Conservation (phyloP, 2,113 vertebrate species). For the Tretioscincus oriximinensis region DNA sequence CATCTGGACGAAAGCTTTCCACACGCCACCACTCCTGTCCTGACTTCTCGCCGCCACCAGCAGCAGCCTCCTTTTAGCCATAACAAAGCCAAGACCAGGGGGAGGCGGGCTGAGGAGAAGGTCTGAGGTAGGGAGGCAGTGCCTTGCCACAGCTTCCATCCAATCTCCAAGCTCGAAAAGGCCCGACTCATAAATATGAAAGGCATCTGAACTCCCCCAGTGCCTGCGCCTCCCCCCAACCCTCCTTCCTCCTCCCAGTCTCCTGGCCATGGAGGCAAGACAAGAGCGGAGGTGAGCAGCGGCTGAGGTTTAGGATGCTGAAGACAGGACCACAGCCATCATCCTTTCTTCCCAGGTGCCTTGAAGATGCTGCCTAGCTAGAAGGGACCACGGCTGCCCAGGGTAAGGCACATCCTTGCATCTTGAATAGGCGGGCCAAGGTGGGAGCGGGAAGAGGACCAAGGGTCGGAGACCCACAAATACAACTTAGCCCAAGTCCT, state of each 20-base stretch:
- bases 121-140: background rate
- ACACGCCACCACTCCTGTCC: background rate
- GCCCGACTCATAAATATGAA: background rate
- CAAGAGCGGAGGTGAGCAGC: background rate
- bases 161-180: background rate
- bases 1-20: too few species aligned
- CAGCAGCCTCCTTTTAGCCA: background rate
- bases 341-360: background rate
- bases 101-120: background rate
- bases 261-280: conserved; percentile 26
- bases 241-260: background rate
- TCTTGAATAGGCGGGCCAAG: background rate
- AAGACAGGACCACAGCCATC: background rate
- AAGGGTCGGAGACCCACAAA: background rate
- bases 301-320: conserved; percentile 25
- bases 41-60: too few species aligned
- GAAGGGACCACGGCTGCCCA: background rate
- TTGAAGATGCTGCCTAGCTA: background rate
- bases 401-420: background rate
- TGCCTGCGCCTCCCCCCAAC: background rate
- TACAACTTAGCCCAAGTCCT: background rate
- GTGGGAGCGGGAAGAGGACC: background rate
- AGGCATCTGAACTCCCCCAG: too few species aligned
- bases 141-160: background rate
- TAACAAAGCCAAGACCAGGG: background rate